Conservation (phyloP, 2,888 invertebrate genomes). For the Eupithecia exiguata region DNA sequence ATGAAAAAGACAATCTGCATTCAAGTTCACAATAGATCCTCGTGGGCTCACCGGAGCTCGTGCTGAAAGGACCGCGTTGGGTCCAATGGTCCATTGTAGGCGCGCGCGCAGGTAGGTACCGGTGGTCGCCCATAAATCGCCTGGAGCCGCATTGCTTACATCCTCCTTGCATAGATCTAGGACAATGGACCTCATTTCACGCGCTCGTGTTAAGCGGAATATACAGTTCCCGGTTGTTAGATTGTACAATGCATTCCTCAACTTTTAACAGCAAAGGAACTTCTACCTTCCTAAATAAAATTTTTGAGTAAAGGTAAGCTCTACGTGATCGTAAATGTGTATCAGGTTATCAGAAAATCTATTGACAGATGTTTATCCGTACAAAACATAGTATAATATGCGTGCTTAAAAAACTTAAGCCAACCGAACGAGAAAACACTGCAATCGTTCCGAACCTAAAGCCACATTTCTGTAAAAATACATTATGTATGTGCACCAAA, state of each 20-base stretch:
- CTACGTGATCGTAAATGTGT: background rate
- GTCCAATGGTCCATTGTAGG: conserved; percentile 61
- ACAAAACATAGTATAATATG: too few species aligned
- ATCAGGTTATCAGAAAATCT: background rate
- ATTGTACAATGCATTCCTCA: conserved; percentile 9
- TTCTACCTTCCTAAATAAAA: background rate
- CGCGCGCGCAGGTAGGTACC: conserved; percentile 70
- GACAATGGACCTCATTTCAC: conserved; percentile 61
- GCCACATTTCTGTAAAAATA: background rate
- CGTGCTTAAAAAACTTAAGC: too few species aligned
- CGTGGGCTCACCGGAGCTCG: conserved; percentile 43
- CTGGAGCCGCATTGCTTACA: conserved; percentile 45
- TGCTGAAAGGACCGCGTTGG: conserved; percentile 63
- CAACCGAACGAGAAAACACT: background rate
- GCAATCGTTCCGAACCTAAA: background rate
- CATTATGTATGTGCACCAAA: background rate
- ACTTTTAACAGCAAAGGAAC: background rate
- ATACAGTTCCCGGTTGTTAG: conserved; percentile 18
- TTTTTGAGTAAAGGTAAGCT: background rate
- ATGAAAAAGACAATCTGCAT: conserved; percentile 26
- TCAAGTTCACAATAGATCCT: conserved; percentile 20
- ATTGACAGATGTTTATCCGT: background rate
- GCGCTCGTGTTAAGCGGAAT: conserved; percentile 57
- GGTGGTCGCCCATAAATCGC: conserved; percentile 61
- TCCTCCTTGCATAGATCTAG: conserved; percentile 49